Base-by-base conservation (phyloP, 2,797 vertebrate genomes). In the Taeniopygia guttata region DNA sequence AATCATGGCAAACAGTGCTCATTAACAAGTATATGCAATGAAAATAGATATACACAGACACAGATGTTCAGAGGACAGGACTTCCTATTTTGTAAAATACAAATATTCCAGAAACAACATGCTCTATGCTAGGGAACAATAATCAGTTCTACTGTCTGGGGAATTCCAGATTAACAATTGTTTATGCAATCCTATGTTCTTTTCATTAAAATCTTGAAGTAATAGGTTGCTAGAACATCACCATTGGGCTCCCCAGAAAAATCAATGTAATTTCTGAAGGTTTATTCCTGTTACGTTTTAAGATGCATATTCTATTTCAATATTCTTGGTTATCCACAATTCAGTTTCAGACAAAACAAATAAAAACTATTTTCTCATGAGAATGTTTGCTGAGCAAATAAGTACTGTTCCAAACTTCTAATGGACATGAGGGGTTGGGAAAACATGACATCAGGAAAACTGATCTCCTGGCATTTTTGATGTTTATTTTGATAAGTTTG, bases 11-110 rank as follows among this genome's bases (percentile, higher is more conserved):
- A 84, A 67, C 32, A 63, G 30, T 22, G 38, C 49, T 79, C 46
- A 62, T 83, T 58, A 88, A 3, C 18, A 83, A 91, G n/a, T 48
- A n/a, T 16, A 10, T 2, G 4, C 48, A 83, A 29, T n/a, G n/a
- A 58, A 83, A 63, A 78, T 0, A 55, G 15, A 91, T 10, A 20
- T 11, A 45, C 4, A 54, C 11, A 73, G 6, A 68, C 8, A 25
- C 6, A 86, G 43, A 32, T 12, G 29, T 22, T 63, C 63, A 73
- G 14, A 66, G 29, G 17, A 60, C 55, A 79, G 59, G n/a, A 64
- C 21, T 43, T 52, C 0, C 0, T 16, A 7, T 34, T 73, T 49
- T 42, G 40, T 59, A 80, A 72, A 64, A 72, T 2, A 58, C 1
- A 4, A 34, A 38, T 54, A 78, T 58, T 89, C 55, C 40, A 76